A percentile compares a stretch with the other conserved stretches of the same genome.
phyloP scores from a whole-genome alignment of 2,113 vertebrate species.

The Saguinus imperator region DNA sequence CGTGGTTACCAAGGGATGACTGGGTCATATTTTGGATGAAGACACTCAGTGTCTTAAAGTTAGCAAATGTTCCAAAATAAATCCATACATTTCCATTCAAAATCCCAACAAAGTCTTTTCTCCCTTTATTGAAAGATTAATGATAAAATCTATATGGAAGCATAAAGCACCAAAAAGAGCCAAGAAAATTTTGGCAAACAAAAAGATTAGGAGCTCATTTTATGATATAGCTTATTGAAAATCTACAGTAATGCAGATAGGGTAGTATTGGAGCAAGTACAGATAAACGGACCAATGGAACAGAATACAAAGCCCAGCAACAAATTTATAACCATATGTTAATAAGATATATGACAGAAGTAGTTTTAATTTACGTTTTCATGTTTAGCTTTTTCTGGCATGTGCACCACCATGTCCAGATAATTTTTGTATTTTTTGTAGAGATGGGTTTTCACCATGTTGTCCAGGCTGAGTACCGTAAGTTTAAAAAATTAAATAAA shows the following conservation, averaged over 20 bases:
- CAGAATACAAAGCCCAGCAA: not conserved
- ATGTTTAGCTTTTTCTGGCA: not conserved
- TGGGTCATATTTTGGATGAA: not conserved
- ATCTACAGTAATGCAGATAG: not conserved
- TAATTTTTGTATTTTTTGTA: too few relatives aligned
- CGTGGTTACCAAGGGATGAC: not conserved
- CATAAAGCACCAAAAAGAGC: not conserved
- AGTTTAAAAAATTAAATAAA: constrained; percentile 14
- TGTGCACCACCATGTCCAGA: too few relatives aligned
- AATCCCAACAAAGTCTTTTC: not conserved
- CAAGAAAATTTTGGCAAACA: not conserved
- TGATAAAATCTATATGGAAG: not conserved
- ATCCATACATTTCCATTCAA: not conserved
- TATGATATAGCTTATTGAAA: not conserved
- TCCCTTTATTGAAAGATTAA: not conserved
- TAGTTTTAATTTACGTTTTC: not conserved
- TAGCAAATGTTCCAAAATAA: not conserved
- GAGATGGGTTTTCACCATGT: too few relatives aligned
- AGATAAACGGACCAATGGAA: not conserved
- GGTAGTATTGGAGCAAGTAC: not conserved
- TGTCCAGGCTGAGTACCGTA: not conserved
- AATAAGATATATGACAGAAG: not conserved
- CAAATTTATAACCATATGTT: not conserved
- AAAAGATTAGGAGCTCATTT: not conserved
- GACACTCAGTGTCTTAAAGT: not conserved